phyloP scores from a whole-genome alignment of 2,113 vertebrate species.

The Brachionichthys hirsutus region DNA sequence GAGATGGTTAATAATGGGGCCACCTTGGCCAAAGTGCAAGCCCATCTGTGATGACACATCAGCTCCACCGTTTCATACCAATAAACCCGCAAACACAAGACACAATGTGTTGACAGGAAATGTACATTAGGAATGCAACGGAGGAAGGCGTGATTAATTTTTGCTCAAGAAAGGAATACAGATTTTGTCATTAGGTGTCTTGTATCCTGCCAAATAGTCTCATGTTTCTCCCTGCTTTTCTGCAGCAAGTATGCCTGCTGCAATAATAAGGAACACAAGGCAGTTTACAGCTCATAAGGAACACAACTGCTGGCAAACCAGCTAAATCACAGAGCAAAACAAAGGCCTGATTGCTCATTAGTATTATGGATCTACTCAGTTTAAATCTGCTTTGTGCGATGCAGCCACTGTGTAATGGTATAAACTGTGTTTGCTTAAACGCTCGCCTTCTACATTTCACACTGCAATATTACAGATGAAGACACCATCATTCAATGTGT shows the following conservation, averaged over 20 bases:
- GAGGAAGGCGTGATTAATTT: conserved; percentile 72
- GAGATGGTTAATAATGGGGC: conserved; percentile 65
- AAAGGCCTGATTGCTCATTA: conserved; percentile 78
- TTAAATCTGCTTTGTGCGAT: conserved; percentile 64
- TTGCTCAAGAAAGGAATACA: conserved; percentile 77
- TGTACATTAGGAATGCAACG: conserved; percentile 73
- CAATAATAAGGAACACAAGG: conserved; percentile 75
- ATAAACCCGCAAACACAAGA: conserved; percentile 68
- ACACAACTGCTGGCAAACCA: conserved; percentile 62
- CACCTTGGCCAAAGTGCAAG: conserved; percentile 62
- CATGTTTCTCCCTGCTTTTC: conserved; percentile 57
- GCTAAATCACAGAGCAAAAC: conserved; percentile 69
- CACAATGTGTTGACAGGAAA: conserved; percentile 58
- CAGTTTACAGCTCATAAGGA: conserved; percentile 71
- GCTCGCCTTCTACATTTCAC: conserved; percentile 49
- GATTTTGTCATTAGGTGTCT: conserved; percentile 78
- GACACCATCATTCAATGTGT: conserved; percentile 27
- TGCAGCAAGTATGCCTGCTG: conserved; percentile 60
- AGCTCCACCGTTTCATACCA: conserved; percentile 68
- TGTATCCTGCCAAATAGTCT: conserved; percentile 77
- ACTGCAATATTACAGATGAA: conserved; percentile 55
- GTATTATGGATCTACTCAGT: conserved; percentile 69
- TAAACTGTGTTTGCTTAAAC: conserved; percentile 68
- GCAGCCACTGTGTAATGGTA: conserved; percentile 70
- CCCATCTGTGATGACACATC: conserved; percentile 78